Conservation (phyloP, 2,113 vertebrate genomes). For the Epinephelus fuscoguttatus region DNA sequence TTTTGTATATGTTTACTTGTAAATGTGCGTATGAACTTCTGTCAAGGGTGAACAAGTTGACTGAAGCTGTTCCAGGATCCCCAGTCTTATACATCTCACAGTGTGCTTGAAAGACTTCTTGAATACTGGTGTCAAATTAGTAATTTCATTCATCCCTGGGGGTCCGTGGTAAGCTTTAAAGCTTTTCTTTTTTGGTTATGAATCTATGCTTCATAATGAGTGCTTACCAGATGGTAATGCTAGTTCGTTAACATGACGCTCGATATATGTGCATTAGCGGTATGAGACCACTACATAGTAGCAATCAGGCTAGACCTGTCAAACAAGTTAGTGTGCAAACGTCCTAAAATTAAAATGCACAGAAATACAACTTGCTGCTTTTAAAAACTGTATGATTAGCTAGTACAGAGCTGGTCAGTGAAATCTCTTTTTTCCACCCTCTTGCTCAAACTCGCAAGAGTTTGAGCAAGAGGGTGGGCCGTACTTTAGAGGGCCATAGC, state of each 20-base stretch:
- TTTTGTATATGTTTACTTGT: background rate
- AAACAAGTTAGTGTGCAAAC: background rate
- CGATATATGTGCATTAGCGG: background rate
- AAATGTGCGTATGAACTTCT: background rate
- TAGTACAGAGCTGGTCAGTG: background rate
- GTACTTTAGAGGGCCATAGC: background rate
- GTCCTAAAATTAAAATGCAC: background rate
- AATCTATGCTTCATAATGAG: background rate
- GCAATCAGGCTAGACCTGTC: constrained; percentile 27
- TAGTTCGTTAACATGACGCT: background rate
- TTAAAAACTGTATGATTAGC: background rate
- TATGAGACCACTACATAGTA: constrained; percentile 38
- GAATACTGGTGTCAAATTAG: background rate
- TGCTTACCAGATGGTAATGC: background rate
- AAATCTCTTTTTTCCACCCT: background rate
- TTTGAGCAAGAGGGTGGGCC: no score
- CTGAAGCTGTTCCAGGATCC: background rate
- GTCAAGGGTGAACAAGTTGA: constrained; percentile 7
- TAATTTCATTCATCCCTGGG: background rate
- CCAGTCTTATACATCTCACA: background rate
- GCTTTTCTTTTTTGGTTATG: constrained; percentile 29
- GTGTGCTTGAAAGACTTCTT: background rate
- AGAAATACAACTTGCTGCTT: background rate
- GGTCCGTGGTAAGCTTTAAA: background rate
- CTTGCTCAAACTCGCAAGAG: background rate